A percentile compares a stretch with the other conserved stretches of the same genome.
These are phyloP conservation scores for Xiphophorus hellerii DNA, from an alignment of 2,113 vertebrate species.

Conservation along the genomic window DNA sequence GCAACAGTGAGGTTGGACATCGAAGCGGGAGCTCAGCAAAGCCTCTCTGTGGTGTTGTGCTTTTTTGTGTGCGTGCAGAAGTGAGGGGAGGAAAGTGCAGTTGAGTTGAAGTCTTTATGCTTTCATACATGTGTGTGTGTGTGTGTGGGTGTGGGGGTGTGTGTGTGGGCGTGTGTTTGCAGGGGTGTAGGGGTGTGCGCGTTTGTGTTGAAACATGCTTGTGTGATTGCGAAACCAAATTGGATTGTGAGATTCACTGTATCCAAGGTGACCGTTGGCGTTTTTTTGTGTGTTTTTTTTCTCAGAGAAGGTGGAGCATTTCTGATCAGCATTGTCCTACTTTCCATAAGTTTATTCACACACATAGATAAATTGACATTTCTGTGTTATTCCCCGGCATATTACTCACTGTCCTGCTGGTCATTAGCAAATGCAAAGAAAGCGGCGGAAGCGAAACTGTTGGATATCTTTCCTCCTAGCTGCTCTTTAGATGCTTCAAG, in stretches of 20 bases:
- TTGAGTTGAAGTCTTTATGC: conserved; percentile 38
- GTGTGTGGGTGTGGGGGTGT: no score
- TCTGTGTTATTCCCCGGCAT: conserved; percentile 49
- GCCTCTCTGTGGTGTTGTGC: conserved; percentile 39
- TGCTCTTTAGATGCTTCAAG: not conserved
- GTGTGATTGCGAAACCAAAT: conserved; percentile 48
- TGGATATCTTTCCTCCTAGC: not conserved
- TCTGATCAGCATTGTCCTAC: conserved; percentile 50
- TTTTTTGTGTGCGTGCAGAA: conserved; percentile 18
- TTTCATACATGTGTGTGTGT: not conserved
- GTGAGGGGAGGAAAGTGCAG: conserved; percentile 29
- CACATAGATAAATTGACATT: conserved; percentile 41
- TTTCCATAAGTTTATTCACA: conserved; percentile 52
- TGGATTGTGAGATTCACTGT: conserved; percentile 41
- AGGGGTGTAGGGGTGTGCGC: no score
- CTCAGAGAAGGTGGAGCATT: conserved; percentile 30
- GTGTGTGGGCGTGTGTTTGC: not conserved
- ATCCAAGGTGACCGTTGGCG: conserved; percentile 57
- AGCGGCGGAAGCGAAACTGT: not conserved
- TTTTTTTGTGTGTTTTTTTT: not conserved
- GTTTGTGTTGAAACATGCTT: conserved; percentile 11
- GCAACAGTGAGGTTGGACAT: conserved; percentile 58
- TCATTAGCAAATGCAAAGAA: conserved; percentile 31
- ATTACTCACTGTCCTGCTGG: conserved; percentile 42
- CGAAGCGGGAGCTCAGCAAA: conserved; percentile 46